phyloP scores from a whole-genome alignment of 1,140 invertebrate genomes.

The Trypoxylus dichotomus region DNA sequence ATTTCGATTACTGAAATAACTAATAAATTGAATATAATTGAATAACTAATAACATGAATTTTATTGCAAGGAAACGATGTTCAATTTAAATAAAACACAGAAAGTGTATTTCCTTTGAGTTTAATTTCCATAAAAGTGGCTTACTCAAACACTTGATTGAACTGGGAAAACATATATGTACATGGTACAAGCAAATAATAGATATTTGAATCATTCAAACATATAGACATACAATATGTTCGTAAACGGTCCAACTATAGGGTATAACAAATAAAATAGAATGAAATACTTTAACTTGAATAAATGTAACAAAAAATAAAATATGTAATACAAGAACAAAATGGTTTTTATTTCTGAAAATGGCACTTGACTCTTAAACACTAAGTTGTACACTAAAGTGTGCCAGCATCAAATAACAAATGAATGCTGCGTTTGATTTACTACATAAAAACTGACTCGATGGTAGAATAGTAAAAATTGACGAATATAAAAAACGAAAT shows the following conservation, averaged over 20 bases:
- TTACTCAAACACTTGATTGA: conserved; percentile 50
- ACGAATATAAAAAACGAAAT: conserved; percentile 22
- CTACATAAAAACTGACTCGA: background rate
- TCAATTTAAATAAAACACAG: conserved; percentile 10
- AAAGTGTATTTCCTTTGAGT: conserved; percentile 19
- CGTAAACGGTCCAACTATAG: conserved; percentile 5
- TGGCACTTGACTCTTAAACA: conserved; percentile 28
- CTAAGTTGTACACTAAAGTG: conserved; percentile 28
- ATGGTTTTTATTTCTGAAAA: conserved; percentile 18
- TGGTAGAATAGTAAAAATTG: conserved; percentile 16
- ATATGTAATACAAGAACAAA: conserved; percentile 24
- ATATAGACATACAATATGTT: conserved; percentile 29
- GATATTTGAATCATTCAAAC: conserved; percentile 18
- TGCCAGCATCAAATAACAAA: conserved; percentile 21
- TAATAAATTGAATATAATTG: no score
- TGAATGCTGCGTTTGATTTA: conserved; percentile 15
- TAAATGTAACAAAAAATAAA: conserved; percentile 27
- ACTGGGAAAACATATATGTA: conserved; percentile 47
- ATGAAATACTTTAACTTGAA: background rate
- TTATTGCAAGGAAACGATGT: background rate
- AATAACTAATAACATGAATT: no score
- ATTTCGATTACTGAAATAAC: no score
- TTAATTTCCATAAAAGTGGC: conserved; percentile 48
- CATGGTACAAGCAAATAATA: conserved; percentile 44
- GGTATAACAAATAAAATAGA: conserved; percentile 9